phyloP scores from a whole-genome alignment of 2,888 invertebrate genomes.

The Callosobruchus maculatus region DNA sequence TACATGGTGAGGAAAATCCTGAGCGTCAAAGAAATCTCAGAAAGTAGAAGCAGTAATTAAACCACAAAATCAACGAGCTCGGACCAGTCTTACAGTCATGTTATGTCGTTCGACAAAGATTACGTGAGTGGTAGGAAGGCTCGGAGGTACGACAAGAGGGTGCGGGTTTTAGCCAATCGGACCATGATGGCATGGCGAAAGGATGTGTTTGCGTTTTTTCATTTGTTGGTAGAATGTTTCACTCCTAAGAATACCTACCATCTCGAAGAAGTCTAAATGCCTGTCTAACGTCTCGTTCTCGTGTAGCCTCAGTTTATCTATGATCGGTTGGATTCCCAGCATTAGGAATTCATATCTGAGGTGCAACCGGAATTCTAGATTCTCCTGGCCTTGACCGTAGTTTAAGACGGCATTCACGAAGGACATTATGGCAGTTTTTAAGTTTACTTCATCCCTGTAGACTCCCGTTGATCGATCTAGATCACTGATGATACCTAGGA shows the following conservation, averaged over 20 bases:
- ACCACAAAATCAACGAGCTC: too few relatives aligned
- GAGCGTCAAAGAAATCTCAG: too few relatives aligned
- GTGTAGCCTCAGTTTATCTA: constrained; percentile 87
- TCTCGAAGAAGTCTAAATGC: constrained; percentile 98
- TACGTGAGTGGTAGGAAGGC: too few relatives aligned
- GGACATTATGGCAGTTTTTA: constrained; percentile 97
- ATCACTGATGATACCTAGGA: constrained; percentile 77
- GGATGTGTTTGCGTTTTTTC: too few relatives aligned
- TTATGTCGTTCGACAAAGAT: too few relatives aligned
- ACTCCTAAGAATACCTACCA: constrained; percentile 56
- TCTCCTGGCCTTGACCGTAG: constrained; percentile 94
- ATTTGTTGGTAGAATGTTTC: too few relatives aligned
- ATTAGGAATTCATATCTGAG: constrained; percentile 93
- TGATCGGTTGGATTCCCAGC: constrained; percentile 94
- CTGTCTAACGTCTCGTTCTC: constrained; percentile 92
- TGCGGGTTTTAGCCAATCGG: too few relatives aligned
- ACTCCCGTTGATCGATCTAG: constrained; percentile 86
- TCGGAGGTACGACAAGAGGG: too few relatives aligned
- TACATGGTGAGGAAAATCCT: too few relatives aligned
- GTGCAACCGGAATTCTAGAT: constrained; percentile 90
- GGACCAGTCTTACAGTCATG: too few relatives aligned
- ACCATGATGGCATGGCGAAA: too few relatives aligned
- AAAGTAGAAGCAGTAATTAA: too few relatives aligned
- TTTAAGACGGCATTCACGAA: constrained; percentile 95
- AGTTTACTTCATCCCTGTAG: constrained; percentile 86